Evolutionary conservation across 2,113 vertebrate species (phyloP).

Genomic region (Lipophrys pholis): DNA sequence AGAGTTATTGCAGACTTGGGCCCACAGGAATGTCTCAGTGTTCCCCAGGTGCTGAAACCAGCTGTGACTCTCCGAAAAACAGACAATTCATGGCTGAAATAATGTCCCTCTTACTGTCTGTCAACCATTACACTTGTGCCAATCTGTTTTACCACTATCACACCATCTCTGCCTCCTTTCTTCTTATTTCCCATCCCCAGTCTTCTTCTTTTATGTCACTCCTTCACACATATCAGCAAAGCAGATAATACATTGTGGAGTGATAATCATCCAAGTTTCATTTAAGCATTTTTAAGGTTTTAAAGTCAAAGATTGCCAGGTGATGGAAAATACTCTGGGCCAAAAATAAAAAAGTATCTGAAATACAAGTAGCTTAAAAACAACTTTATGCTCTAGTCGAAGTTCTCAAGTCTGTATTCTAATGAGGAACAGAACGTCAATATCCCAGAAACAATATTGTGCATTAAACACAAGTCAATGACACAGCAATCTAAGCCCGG

Average conservation of each 20-base stretch:
- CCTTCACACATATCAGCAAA: slow-evolving; percentile 1
- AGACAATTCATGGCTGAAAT: slow-evolving; percentile 18
- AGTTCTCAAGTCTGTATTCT: not conserved
- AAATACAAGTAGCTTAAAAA: no score
- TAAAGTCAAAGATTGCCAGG: not conserved
- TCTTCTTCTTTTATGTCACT: not conserved
- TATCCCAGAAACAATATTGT: not conserved
- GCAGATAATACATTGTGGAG: no score
- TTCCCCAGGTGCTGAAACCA: slow-evolving; percentile 57
- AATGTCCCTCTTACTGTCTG: slow-evolving; percentile 24
- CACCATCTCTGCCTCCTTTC: not conserved
- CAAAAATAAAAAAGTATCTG: no score
- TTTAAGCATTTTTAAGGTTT: not conserved
- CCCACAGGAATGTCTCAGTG: slow-evolving; percentile 48
- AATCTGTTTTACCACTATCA: not conserved
- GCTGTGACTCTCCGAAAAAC: slow-evolving; percentile 48
- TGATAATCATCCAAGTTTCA: not conserved
- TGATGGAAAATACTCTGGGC: no score
- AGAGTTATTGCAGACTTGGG: slow-evolving; percentile 55
- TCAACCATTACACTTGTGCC: slow-evolving; percentile 22
- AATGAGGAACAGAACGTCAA: no score
- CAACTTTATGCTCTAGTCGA: not conserved
- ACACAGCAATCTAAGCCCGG: no score
- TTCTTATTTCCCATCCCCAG: not conserved
- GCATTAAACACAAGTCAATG: not conserved